Evolutionary conservation across 2,888 invertebrate genomes (phyloP).

Genomic region (Spilarctia lutea): DNA sequence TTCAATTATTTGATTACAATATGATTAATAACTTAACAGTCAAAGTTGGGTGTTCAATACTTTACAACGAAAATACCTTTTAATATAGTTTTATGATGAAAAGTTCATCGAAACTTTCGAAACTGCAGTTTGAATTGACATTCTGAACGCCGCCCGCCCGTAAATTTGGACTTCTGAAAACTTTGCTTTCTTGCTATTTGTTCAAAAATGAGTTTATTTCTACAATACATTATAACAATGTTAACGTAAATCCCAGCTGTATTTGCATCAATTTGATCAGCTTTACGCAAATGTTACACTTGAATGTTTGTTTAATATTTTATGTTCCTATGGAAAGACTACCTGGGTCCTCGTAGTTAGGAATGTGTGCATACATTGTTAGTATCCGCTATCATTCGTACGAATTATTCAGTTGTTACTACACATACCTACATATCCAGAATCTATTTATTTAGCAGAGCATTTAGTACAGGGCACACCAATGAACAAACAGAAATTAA

Average conservation of each 20-base stretch:
- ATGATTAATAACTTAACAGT: no score
- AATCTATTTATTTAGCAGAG: conserved; percentile 36
- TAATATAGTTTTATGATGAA: no score
- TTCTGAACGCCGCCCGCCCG: no score
- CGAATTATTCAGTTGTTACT: conserved; percentile 40
- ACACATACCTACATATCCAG: conserved; percentile 21
- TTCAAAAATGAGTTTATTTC: not conserved
- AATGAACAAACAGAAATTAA: conserved; percentile 47
- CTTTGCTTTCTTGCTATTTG: no score
- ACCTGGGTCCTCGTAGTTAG: conserved; percentile 29
- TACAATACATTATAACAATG: conserved; percentile 5
- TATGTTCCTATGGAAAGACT: conserved; percentile 36
- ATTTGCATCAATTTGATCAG: conserved; percentile 6
- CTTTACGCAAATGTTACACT: conserved; percentile 24
- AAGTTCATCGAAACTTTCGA: no score
- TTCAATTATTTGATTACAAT: no score
- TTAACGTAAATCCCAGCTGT: conserved; percentile 13
- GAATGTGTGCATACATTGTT: conserved; percentile 32
- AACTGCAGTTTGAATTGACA: no score
- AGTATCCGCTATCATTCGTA: conserved; percentile 23
- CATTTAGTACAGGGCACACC: conserved; percentile 36
- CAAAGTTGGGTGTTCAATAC: no score
- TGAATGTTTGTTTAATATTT: conserved; percentile 39
- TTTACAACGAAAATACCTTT: no score
- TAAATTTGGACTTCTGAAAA: no score